These are phyloP conservation scores for Anarhynchus alexandrinus DNA, from an alignment of 2,113 vertebrate genomes.

Conservation along the genomic window DNA sequence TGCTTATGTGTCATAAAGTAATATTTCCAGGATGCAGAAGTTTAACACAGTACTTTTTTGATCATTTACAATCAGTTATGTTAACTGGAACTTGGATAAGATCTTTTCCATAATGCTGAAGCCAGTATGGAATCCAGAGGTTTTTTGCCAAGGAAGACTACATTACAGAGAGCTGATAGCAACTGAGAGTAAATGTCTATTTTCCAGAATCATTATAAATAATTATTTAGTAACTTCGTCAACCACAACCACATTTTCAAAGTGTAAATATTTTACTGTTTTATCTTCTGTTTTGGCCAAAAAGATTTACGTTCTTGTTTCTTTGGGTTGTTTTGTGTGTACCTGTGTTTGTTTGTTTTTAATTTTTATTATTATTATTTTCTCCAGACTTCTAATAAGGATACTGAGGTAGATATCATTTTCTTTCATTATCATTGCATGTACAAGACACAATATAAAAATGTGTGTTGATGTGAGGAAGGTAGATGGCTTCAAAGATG, in stretches of 20 bases:
- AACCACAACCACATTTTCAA: not conserved
- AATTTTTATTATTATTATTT: not conserved
- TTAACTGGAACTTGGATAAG: not conserved
- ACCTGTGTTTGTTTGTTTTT: not conserved
- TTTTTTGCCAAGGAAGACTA: not conserved
- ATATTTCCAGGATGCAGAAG: not conserved
- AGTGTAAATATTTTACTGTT: not conserved
- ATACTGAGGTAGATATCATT: not conserved
- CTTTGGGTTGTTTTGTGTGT: not conserved
- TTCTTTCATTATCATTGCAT: not conserved
- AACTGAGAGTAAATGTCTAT: not conserved
- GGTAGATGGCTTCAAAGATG: not conserved
- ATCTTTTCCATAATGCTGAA: not conserved
- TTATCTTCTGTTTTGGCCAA: not conserved
- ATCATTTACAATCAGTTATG: not conserved
- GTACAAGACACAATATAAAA: not conserved
- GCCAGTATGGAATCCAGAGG: not conserved
- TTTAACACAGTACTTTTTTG: not conserved
- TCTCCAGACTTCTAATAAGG: not conserved
- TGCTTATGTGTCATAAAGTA: not conserved
- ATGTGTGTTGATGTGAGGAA: not conserved
- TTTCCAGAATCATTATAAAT: not conserved
- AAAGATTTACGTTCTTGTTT: not conserved
- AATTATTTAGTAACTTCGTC: not conserved
- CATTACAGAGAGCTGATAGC: not conserved